A percentile compares a stretch with the other conserved stretches of the same genome.
phyloP scores from a whole-genome alignment of 2,797 vertebrate genomes.

The Siniperca undulata region DNA sequence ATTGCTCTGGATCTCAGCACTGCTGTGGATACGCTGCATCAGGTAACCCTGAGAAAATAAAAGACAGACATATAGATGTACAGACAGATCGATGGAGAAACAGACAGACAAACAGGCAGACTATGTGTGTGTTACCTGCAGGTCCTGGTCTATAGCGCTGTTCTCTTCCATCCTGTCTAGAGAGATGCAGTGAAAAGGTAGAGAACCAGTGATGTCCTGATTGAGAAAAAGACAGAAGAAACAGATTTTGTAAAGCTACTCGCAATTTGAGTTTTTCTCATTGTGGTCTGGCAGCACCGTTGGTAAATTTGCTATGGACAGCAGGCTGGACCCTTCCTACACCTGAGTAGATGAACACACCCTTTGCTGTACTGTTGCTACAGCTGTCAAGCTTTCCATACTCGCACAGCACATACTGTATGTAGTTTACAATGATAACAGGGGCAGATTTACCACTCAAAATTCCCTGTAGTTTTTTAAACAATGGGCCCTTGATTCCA shows the following conservation, averaged over 20 bases:
- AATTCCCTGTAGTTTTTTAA: too few species aligned
- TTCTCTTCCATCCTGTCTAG: constrained; percentile 95
- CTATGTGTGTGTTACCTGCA: constrained; percentile 82
- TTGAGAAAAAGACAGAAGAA: constrained; percentile 9
- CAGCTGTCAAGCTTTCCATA: background rate
- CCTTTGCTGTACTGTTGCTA: background rate
- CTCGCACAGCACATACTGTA: background rate
- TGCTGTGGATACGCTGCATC: constrained; percentile 95
- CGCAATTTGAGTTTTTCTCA: background rate
- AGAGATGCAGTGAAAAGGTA: constrained; percentile 96
- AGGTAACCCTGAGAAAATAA: constrained; percentile 87
- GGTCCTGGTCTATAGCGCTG: constrained; percentile 94
- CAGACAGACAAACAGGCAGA: background rate
- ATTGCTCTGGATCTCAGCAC: constrained; percentile 97
- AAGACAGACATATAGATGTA: background rate
- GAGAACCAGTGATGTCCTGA: constrained; percentile 93
- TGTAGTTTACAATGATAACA: too few species aligned
- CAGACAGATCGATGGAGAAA: background rate
- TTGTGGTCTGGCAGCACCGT: background rate
- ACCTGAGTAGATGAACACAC: too few species aligned
- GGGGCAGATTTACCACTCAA: too few species aligned
- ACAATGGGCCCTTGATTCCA: too few species aligned
- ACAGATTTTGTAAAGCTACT: background rate
- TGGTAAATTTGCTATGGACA: too few species aligned
- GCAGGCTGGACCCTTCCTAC: too few species aligned